Base-by-base conservation (phyloP, 2,113 vertebrate species). In the Cettia cetti region DNA sequence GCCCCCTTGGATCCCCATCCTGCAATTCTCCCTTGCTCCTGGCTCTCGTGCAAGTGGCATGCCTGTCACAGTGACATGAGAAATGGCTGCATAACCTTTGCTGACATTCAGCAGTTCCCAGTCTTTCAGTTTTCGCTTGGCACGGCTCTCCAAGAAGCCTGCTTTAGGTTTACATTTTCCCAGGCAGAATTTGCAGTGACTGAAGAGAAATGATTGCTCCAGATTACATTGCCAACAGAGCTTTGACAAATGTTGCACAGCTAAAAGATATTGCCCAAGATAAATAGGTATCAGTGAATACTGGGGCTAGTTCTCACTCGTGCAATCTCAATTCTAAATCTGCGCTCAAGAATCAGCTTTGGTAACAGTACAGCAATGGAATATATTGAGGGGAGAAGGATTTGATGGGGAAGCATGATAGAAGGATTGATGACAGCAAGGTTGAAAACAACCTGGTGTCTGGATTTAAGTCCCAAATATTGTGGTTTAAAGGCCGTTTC, bases 191-290 rank as follows among this genome's bases (percentile, higher is more conserved):
- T 95, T 93, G 44, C 45, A 53, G 52, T 86, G 94, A 96, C 94
- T 96, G 75, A 70, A 93, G 82, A 96, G 85, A 94, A 96, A 94
- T 64, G 76, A 93, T 84, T 90, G 72, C 76, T 95, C 63, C 24
- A 90, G 82, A 93, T 96, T 95, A 91, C 90, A 60, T 37, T 93
- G 90, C 90, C 94, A 95, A 47, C 90, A 63, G 75, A 95, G 71
- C 59, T 88, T 59, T 95, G 92, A 96, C 88, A 94, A 96, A 96
- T 71, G 64, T 52, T 93, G 65, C 79, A 52, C 37, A 86, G 83
- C 68, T 94, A 88, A 86, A 81, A 83, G 79, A 82, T 92, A 70
- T 44, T 87, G 26, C 93, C 78, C 64, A 82, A 95, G 87, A 97
- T 90, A 80, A 93, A 97, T 95, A 69, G 68, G 30, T 70, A 91